Evolutionary conservation across 2,888 invertebrate genomes (phyloP).

Genomic region (Luperina nickerlii): DNA sequence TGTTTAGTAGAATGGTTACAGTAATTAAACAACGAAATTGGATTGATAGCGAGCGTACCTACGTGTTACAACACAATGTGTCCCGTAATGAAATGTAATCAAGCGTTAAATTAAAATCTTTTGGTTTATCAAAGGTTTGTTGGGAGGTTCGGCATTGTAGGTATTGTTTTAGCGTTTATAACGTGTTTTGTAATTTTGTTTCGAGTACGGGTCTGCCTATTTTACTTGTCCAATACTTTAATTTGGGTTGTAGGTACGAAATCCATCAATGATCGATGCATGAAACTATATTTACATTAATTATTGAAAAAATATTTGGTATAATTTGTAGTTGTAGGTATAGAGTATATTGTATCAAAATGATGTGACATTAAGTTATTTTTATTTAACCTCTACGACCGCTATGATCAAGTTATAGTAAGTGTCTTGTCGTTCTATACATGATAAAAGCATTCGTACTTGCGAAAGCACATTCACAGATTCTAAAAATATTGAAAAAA

Average conservation of each 20-base stretch:
- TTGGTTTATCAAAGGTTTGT: conserved; percentile 72
- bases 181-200: conserved; percentile 36
- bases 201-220: not conserved
- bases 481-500: conserved; percentile 1
- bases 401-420: not conserved
- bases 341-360: not conserved
- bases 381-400: conserved; percentile 2
- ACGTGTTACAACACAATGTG: conserved; percentile 80
- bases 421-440: not conserved
- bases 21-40: conserved; percentile 83
- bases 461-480: not conserved
- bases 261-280: not conserved
- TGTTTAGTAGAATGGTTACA: conserved; percentile 78
- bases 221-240: not conserved
- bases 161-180: conserved; percentile 49
- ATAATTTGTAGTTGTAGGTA: not conserved
- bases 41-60: conserved; percentile 78
- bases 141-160: conserved; percentile 35
- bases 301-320: not conserved
- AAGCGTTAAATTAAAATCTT: conserved; percentile 83
- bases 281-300: not conserved
- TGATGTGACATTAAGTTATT: not conserved
- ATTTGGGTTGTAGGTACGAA: not conserved
- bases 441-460: conserved; percentile 8
- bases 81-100: conserved; percentile 82